Percentiles rank a stretch among this genome's conserved stretches.
Evolutionary conservation across 2,797 vertebrate species (phyloP).

Genomic region (Gouania willdenowi): DNA sequence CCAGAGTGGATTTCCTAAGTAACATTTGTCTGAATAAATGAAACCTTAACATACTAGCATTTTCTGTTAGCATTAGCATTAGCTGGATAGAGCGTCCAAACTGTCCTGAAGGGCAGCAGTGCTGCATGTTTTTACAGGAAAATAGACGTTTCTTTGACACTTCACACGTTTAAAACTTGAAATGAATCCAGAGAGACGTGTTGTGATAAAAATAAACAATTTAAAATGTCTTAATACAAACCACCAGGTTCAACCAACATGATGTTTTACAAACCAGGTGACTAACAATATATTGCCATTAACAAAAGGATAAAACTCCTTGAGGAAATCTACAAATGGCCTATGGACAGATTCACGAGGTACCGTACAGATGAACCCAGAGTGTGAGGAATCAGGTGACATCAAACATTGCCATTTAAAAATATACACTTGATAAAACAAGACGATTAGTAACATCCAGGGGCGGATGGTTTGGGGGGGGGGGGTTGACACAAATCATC

Average conservation of each 20-base stretch:
- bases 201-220: constrained; percentile 79
- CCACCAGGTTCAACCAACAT: constrained; percentile 69
- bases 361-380: constrained; percentile 58
- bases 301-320: constrained; percentile 78
- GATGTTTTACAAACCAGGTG: constrained; percentile 68
- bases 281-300: constrained; percentile 68
- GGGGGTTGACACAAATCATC: constrained; percentile 60
- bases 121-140: no score
- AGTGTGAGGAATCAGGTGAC: constrained; percentile 62
- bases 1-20: no score
- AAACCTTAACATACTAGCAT: no score
- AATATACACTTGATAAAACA: constrained; percentile 62
- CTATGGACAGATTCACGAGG: constrained; percentile 63
- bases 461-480: constrained; percentile 59
- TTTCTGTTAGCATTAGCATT: no score
- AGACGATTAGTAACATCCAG: constrained; percentile 73
- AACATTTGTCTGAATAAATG: no score
- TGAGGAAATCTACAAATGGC: constrained; percentile 75
- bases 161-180: no score
- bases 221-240: constrained; percentile 76
- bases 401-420: constrained; percentile 64
- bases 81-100: no score
- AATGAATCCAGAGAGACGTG: constrained; percentile 30
- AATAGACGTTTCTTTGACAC: no score
- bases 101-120: no score